Conservation (phyloP, 1,140 invertebrate species). For the Ceratina australensis region DNA sequence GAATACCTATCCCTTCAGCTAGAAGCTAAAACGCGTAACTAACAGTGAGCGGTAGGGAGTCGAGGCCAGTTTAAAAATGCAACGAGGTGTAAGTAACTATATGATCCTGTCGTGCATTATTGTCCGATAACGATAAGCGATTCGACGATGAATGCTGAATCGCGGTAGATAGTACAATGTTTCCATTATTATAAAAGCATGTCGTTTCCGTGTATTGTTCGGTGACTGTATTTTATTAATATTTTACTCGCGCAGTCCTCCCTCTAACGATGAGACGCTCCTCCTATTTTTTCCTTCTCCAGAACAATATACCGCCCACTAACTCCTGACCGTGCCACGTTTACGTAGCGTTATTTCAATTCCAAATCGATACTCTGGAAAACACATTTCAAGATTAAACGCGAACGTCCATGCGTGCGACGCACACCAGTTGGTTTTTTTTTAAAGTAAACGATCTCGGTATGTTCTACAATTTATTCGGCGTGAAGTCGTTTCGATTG, state of each 20-base stretch:
- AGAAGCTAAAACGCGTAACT: too few relatives aligned
- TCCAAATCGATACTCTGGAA: constrained; percentile 57
- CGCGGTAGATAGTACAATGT: not conserved
- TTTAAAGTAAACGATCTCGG: too few relatives aligned
- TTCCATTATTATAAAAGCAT: not conserved
- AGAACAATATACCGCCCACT: constrained; percentile 46
- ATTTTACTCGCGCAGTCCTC: constrained; percentile 44
- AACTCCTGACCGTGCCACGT: constrained; percentile 28
- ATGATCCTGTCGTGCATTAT: constrained; percentile 7
- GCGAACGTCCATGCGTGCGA: too few relatives aligned
- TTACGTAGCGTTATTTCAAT: constrained; percentile 56
- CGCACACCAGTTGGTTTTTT: too few relatives aligned
- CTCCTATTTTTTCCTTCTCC: constrained; percentile 54
- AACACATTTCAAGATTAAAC: constrained; percentile 14
- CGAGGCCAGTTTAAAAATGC: too few relatives aligned
- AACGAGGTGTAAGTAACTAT: constrained; percentile 29
- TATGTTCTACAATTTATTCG: too few relatives aligned
- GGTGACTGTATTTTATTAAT: constrained; percentile 47
- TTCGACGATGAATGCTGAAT: constrained; percentile 29
- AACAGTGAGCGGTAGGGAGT: too few relatives aligned
- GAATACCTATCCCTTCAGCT: too few relatives aligned
- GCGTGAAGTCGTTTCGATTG: not conserved
- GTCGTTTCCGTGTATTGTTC: constrained; percentile 41
- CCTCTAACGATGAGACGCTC: constrained; percentile 27
- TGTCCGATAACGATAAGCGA: not conserved